These are phyloP conservation scores for Drosophila trapezifrons DNA, from an alignment of 1,140 invertebrate genomes.

Conservation along the genomic window DNA sequence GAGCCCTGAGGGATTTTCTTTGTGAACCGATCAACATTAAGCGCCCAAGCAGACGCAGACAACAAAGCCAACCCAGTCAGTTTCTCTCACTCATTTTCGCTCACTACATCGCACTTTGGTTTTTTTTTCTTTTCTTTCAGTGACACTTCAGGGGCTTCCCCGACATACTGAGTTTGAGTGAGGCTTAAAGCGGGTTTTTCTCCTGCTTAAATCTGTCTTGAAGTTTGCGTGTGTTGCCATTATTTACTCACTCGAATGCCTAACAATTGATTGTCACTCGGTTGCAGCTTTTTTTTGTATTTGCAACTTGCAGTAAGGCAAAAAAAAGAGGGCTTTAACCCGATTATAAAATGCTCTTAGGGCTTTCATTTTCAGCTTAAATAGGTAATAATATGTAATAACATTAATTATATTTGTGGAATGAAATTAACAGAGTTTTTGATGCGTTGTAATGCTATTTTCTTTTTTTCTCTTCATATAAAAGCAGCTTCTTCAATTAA, in stretches of 20 bases:
- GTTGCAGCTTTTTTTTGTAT: slow-evolving; percentile 15
- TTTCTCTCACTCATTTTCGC: slow-evolving; percentile 21
- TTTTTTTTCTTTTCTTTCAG: slow-evolving; percentile 32
- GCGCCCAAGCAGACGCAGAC: slow-evolving; percentile 14
- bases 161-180: slow-evolving; percentile 25
- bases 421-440: not conserved
- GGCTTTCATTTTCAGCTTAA: not conserved
- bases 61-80: slow-evolving; percentile 31
- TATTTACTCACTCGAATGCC: slow-evolving; percentile 76
- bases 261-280: slow-evolving; percentile 81
- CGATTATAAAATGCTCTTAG: slow-evolving; percentile 31
- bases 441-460: not conserved
- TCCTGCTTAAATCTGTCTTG: slow-evolving; percentile 50
- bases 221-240: slow-evolving; percentile 56
- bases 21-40: slow-evolving; percentile 27
- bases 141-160: slow-evolving; percentile 53
- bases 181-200: slow-evolving; percentile 44
- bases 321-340: slow-evolving; percentile 2
- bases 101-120: slow-evolving; percentile 8
- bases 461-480: not conserved
- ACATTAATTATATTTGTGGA: not conserved
- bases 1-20: slow-evolving; percentile 23
- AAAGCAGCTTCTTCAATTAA: not conserved
- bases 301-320: not conserved
- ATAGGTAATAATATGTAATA: slow-evolving; percentile 10